Base-by-base conservation (phyloP, 2,797 vertebrate species). In the Discoglossus pictus region DNA sequence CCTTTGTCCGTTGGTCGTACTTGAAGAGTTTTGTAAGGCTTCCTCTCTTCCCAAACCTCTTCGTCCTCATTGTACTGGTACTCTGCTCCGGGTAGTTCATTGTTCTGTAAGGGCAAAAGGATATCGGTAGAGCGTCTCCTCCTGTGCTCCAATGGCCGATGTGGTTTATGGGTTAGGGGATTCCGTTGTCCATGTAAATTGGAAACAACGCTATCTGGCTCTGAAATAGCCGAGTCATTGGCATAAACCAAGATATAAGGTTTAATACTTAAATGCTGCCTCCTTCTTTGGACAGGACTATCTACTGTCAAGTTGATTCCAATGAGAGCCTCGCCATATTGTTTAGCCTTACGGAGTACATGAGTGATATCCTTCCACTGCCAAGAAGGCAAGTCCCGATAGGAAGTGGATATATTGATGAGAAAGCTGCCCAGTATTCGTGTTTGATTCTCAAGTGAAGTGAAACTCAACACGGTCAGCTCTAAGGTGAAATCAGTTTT, bases 231-330 rank as follows among this genome's bases (percentile, higher is more conserved):
- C 0, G 89, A 95, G 61, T 99, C 97, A 0, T 99, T 96, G 75
- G 97, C 96, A 2, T 96, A 97, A 25, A 99, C 89, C 76, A 99
- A 84, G 74, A 99, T 90, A 74, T 99, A 99, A 10, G 95, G 94
- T 0, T 92, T 87, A 0, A 81, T 88, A 62, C 68, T 84, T 1
- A 85, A 84, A 21, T 85, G 70, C 1, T 84, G 74, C 59, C 82
- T 83, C 79, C 87, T 89, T 85, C 88, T 85, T 0, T 84, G 75
- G 24, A 55, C 81, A 2, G 43, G 83, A 44, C 81, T 76, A 7
- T 82, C 80, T 0, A 87, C 79, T 5, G 87, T 80, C 50, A 95
- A 87, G 17, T 89, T 87, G 55, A 99, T 86, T 0, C 92, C 78
- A 7, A 98, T 88, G 2, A 97, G 88, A 44, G 95, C 86, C 60